Conservation (phyloP, 2,797 vertebrate species). For the Momotus momota region DNA sequence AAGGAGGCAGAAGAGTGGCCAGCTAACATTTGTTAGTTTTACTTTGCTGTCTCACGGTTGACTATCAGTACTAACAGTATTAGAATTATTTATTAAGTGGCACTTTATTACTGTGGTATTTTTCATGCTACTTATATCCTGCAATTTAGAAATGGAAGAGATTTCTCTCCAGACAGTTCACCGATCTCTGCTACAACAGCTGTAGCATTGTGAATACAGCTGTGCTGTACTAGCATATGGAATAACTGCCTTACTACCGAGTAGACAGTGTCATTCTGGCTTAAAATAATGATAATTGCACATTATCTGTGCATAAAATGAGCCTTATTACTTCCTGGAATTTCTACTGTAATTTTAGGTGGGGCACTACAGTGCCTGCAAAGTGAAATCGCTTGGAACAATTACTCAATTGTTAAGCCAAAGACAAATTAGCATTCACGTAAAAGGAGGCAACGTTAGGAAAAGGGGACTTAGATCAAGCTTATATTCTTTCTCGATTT, state of each 20-base stretch:
- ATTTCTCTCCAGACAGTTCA: neutral
- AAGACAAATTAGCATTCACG: neutral
- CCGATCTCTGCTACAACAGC: neutral
- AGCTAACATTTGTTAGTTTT: neutral
- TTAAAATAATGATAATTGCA: neutral
- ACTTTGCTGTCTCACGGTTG: neutral
- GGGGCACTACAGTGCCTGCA: neutral
- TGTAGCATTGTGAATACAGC: neutral
- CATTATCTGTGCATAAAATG: neutral
- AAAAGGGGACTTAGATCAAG: neutral
- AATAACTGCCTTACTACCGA: neutral
- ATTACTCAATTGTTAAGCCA: neutral
- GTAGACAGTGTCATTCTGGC: neutral
- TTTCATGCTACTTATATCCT: neutral
- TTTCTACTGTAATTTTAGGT: neutral
- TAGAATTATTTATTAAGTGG: neutral
- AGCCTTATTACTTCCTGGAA: neutral
- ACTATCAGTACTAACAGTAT: neutral
- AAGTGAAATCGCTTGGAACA: neutral
- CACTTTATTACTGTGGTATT: neutral
- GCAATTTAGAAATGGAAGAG: neutral
- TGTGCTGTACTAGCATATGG: neutral
- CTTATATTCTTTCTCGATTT: neutral
- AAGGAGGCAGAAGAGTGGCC: neutral
- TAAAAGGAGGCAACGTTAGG: neutral